Conservation (phyloP, 2,888 invertebrate species). For the Dicroscelio sp. region DNA sequence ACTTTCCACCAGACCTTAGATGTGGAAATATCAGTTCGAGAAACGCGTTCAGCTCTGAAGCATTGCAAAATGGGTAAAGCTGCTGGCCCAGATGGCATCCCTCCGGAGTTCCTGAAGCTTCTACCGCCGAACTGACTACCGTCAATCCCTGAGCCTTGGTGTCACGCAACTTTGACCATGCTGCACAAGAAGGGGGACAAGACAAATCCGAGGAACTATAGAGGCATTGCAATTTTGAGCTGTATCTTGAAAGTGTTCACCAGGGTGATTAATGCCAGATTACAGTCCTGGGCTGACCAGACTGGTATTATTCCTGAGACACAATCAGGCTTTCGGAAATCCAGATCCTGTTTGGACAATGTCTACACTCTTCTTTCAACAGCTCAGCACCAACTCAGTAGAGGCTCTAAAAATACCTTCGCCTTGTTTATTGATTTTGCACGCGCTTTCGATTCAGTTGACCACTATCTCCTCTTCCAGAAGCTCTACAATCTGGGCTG, state of each 20-base stretch:
- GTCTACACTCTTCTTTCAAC: neutral
- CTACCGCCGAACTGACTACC: neutral
- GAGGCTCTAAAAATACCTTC: neutral
- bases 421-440: slow-evolving; percentile 6
- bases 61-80: slow-evolving; percentile 1
- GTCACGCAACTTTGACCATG: neutral
- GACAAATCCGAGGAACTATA: slow-evolving; percentile 29
- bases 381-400: neutral
- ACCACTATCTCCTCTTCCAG: neutral
- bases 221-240: slow-evolving; percentile 17
- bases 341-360: slow-evolving; percentile 3
- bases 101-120: neutral
- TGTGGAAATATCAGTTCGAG: neutral
- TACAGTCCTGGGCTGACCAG: neutral
- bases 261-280: neutral
- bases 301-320: neutral
- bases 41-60: neutral
- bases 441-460: slow-evolving; percentile 2
- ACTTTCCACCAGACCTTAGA: neutral
- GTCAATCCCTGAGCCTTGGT: neutral
- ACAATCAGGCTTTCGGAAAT: slow-evolving; percentile 3
- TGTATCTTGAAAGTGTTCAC: slow-evolving; percentile 3
- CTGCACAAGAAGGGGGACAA: slow-evolving; percentile 29
- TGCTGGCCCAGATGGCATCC: slow-evolving; percentile 1
- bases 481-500: slow-evolving; percentile 6